Evolutionary conservation across 2,888 invertebrate genomes (phyloP), one percentile per base, ranked within the genome.

Genomic region (Rhopalosiphum nymphaeae): DNA sequence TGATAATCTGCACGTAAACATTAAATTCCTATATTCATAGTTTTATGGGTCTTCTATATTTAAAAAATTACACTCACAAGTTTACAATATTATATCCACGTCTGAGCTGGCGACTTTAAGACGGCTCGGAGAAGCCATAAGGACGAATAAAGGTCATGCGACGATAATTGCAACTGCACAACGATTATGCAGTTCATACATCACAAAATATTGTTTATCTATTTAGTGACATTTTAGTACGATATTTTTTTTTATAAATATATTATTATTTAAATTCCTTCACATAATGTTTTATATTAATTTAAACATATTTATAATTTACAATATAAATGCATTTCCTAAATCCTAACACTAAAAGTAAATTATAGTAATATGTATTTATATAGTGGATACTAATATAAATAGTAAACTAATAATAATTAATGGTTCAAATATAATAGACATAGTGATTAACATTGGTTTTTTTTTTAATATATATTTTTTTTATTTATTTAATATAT

Each of bases 11-110:
- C 9, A 78, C 21, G 78, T 21, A 21, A 36, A 36, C 36, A 36
- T 78, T 21, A 78, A 36, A 36, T 78, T 9, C 36, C 36, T 78
- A 25, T 36, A 42, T 36, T 9, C 78, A 78, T 36, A 9, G 21
- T 21, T 78, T 78, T 78, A 78, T 78, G 78, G 78, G 78, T 78
- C 78, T 78, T 78, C 78, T 21, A 78, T 78, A 78, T 36, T 78
- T 78, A 78, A 78, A 46, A 78, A 78, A 78, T 78, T 78, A 36
- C 21, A 78, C 36, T 78, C 21, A 78, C 36, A 25, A 36, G 36
- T 78, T 9, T 78, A 36, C 78, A 78, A 78, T 16, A 78, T 78
- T 21, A 78, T 78, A 78, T 78, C 78, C 78, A 1, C 21, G 36
- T 78, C 78, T 78, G 78, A 78, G 36, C 16, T 78, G 78, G 21